Percentiles rank a stretch among this genome's conserved stretches.
Conservation (phyloP, 1,140 invertebrate species). For the Drosophila guanche region DNA sequence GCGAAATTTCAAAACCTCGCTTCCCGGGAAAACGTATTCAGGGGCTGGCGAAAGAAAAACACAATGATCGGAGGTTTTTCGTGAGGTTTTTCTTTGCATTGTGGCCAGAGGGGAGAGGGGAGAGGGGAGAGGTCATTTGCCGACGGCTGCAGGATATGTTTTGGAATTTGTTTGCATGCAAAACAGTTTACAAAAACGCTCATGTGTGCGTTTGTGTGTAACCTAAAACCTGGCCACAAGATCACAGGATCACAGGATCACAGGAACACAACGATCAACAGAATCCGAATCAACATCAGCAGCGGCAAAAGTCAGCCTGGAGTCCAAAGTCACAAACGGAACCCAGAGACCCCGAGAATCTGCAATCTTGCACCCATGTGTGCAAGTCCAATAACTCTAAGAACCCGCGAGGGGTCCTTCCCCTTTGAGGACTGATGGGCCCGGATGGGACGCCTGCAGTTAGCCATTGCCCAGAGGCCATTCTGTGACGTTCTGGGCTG, state of each 20-base stretch:
- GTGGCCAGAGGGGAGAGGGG: conserved; percentile 6
- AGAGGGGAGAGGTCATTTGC: conserved; percentile 15
- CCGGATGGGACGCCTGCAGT: conserved; percentile 48
- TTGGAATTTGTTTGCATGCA: conserved; percentile 62
- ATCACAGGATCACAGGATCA: conserved; percentile 9
- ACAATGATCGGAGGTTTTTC: conserved; percentile 37
- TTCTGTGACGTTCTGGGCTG: conserved; percentile 50
- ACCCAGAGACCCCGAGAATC: background rate
- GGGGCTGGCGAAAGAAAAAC: conserved; percentile 25
- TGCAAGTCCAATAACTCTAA: conserved; percentile 4
- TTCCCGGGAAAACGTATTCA: conserved; percentile 50
- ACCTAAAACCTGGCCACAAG: conserved; percentile 53
- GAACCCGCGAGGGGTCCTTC: conserved; percentile 20
- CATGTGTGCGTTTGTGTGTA: conserved; percentile 42
- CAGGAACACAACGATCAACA: background rate
- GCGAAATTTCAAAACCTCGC: conserved; percentile 67
- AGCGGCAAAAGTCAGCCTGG: conserved; percentile 45
- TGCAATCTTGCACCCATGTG: background rate
- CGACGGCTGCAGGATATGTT: conserved; percentile 58
- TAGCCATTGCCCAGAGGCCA: conserved; percentile 35
- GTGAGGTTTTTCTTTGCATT: conserved; percentile 14
- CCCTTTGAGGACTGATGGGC: too few relatives aligned
- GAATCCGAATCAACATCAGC: conserved; percentile 32
- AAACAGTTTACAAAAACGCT: conserved; percentile 41
- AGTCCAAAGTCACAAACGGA: background rate